These are phyloP conservation scores for Cossypha heuglini DNA, from an alignment of 2,797 vertebrate genomes.

Conservation along the genomic window DNA sequence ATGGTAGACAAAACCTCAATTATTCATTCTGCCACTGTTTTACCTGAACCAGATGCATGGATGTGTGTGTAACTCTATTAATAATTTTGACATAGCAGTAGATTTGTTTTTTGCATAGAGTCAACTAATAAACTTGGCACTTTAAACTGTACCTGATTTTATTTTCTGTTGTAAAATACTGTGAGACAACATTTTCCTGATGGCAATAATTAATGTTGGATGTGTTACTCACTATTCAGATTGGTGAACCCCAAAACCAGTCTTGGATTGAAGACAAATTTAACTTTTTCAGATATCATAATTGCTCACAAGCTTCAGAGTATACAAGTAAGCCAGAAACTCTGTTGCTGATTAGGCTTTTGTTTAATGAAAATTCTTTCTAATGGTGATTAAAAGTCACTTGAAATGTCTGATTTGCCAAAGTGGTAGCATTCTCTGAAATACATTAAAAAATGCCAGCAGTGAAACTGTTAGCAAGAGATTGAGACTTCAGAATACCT, in stretches of 20 bases:
- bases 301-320: neutral
- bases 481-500: neutral
- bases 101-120: neutral
- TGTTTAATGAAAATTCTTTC: neutral
- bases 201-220: neutral
- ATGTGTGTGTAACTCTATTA: neutral
- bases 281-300: neutral
- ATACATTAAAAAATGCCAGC: neutral
- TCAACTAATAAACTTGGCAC: neutral
- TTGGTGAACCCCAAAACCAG: neutral
- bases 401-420: neutral
- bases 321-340: neutral
- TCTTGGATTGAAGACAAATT: neutral
- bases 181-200: neutral
- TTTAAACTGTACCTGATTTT: neutral
- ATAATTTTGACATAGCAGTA: conserved; percentile 22
- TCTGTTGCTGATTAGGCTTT: neutral
- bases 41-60: neutral
- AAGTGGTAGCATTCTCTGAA: neutral
- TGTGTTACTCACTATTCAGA: neutral
- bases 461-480: neutral
- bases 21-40: conserved; percentile 5
- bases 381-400: neutral
- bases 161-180: neutral
- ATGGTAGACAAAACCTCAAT: conserved; percentile 25